These are phyloP conservation scores for Eolophus roseicapilla DNA, from an alignment of 2,113 vertebrate genomes.

Conservation along the genomic window DNA sequence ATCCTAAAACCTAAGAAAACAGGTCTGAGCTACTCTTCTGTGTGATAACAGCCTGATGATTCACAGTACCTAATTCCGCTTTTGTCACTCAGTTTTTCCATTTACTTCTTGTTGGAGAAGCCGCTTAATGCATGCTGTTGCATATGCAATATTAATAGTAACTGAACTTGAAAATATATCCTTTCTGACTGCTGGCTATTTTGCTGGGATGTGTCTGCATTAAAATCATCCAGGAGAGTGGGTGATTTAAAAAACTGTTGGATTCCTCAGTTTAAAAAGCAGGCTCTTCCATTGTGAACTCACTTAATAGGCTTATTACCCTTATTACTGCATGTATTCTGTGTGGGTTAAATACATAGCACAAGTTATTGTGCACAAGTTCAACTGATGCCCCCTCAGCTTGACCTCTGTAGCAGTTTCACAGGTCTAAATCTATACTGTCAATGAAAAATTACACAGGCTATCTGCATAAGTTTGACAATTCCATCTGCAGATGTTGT, in stretches of 20 bases:
- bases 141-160: neutral
- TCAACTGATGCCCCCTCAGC: neutral
- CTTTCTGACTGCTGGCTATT: neutral
- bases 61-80: neutral
- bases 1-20: neutral
- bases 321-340: neutral
- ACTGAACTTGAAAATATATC: neutral
- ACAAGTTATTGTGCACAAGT: neutral
- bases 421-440: neutral
- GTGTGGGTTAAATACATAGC: neutral
- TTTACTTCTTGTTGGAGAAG: neutral
- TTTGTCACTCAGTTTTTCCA: neutral
- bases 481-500: neutral
- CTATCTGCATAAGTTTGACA: neutral
- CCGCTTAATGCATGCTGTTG: neutral
- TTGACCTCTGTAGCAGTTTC: neutral
- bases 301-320: neutral
- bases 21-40: neutral
- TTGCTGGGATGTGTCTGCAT: neutral
- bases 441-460: neutral
- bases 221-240: neutral
- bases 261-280: neutral
- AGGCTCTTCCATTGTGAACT: neutral
- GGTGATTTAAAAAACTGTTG: neutral
- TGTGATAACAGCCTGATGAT: neutral